phyloP scores from a whole-genome alignment of 2,113 vertebrate genomes.

The Microtus richardsoni region DNA sequence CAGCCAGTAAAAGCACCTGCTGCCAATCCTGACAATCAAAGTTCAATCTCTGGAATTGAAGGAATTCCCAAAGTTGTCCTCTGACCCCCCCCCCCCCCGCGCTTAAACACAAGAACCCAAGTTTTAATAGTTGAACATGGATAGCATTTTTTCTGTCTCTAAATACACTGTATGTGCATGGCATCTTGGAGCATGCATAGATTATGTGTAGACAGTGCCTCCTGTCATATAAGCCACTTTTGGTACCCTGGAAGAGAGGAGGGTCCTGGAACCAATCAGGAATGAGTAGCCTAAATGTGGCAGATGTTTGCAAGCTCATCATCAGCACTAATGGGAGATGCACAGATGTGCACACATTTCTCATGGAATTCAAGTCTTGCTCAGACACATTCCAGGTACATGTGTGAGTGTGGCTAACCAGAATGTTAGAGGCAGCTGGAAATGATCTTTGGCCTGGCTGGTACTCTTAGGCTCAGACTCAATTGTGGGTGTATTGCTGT shows the following conservation, averaged over 20 bases:
- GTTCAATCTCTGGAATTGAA: background rate
- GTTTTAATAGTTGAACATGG: background rate
- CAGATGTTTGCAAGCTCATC: background rate
- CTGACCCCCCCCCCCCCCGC: background rate
- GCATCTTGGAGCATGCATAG: background rate
- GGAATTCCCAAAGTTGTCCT: background rate
- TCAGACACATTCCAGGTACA: slow-evolving; percentile 20
- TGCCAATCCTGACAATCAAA: background rate
- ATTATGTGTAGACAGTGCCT: background rate
- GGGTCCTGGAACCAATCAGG: background rate
- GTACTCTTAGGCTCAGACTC: background rate
- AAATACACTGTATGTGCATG: background rate
- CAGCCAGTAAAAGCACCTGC: background rate
- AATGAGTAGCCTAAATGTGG: too few species aligned
- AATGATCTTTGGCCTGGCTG: background rate
- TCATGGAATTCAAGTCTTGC: background rate
- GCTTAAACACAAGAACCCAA: background rate
- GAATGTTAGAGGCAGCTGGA: background rate
- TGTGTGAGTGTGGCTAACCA: slow-evolving; percentile 10
- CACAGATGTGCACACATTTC: background rate
- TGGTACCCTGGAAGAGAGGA: background rate
- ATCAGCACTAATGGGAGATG: background rate
- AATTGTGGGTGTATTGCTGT: background rate
- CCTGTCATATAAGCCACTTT: background rate
- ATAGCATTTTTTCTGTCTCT: background rate